Base-by-base conservation (phyloP, 2,888 invertebrate species). In the Amaurobius ferox region DNA sequence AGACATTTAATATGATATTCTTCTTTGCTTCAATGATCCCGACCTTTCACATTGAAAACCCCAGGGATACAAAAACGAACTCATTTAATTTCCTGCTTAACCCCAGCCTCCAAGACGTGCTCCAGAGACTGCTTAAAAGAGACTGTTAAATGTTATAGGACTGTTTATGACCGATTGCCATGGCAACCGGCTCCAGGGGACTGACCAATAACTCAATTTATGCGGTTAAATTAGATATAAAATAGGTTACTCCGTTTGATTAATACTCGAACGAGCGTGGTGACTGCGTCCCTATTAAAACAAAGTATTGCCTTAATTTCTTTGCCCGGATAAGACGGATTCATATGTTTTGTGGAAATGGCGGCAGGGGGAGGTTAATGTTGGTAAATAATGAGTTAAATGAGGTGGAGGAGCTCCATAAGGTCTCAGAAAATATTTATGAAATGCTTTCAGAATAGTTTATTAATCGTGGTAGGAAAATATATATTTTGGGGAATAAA, bases 171-270 rank as follows among this genome's bases (percentile, higher is more conserved):
- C 19, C 23, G 28, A 64, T 81, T 28, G 30, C 81, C 74, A 81
- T 81, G 35, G 70, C 76, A 74, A 81, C 81, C 35, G 19, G 35
- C 70, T 70, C 70, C 77, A 23, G 35, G 68, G 74, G 35, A 80
- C 40, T 81, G 74, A 81, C 81, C 81, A 81, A 81, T 81, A 81
- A 81, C 81, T 81, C 81, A 81, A 81, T 81, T 81, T 76, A 76
- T 81, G 62, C 76, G 81, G 76, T 81, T 81, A 81, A 81, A 81
- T 81, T 81, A 81, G 81, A 70, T 81, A 76, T 74, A 81, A 76
- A 81, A 81, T 81, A 70, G 81, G 74, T 32, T 81, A 81, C 81
- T 81, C 73, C 39, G 81, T 81, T 76, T 81, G 81, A 81, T 81
- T 81, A 81, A 81, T 81, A 76, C 76, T 32, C n/a, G 35, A 28